Base-by-base conservation (phyloP, 2,888 invertebrate genomes). In the Euzetes globulus region DNA sequence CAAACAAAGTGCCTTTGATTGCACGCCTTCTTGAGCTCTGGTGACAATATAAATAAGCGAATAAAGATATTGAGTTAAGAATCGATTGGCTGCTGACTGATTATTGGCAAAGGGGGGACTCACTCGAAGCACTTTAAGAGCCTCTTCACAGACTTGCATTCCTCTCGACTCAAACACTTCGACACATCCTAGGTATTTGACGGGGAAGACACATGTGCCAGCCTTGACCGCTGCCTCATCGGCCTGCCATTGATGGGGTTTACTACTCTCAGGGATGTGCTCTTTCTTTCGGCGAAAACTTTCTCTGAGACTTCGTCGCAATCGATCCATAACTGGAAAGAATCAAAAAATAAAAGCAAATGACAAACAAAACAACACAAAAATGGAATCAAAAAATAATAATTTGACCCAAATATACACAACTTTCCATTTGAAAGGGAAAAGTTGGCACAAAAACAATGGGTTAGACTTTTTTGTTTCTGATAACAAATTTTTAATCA, bases 101-200 rank as follows among this genome's bases (percentile, higher is more conserved):
- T 9, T 33, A 33, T 33, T 33, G 33, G 4, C 9, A 33, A 33
- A 33, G 33, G 9, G 33, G 9, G 29, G 33, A 80, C 90, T 88
- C 84, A 95, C 95, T 86, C 94, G 88, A 77, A 99, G 88, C 78
- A 94, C 92, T 87, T 97, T 98, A 77, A 99, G 87, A 72, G 99
- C 99, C 84, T 97, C 97, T 84, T 99, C 99, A 86, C 99, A 99
- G 76, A 98, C 94, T 85, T 96, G 94, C 96, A 99, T 99, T 71
- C 99, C 99, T 81, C 99, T 88, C 11, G 97, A 97, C 85, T 99
- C 99, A 85, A 94, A 98, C 52, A 99, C 99, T 85, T 99, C 99
- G 70, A 98, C 95, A 84, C 97, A 96, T 78, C 99, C 99, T 82
- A 99, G 87, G 85, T 99, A 99, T 85, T 98, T 96, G 80, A 99